phyloP scores from a whole-genome alignment of 2,113 vertebrate species.

The Lepus timidus region DNA sequence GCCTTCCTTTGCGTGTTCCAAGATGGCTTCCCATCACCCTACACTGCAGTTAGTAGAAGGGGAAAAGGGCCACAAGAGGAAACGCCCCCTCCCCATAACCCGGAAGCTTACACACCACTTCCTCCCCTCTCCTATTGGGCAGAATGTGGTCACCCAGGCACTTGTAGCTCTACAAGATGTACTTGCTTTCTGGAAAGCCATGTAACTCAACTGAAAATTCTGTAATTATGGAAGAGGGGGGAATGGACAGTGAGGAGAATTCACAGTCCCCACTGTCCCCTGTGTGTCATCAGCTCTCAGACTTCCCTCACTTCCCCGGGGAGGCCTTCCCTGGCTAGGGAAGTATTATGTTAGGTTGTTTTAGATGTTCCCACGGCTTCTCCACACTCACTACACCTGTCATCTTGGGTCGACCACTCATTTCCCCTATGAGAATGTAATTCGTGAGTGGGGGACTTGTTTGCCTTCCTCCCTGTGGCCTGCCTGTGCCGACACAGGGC shows the following conservation, averaged over 20 bases:
- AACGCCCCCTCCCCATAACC: not conserved
- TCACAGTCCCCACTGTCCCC: not conserved
- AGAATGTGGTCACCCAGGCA: not conserved
- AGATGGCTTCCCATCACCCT: not conserved
- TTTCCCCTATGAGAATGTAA: not conserved
- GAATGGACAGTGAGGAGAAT: not conserved
- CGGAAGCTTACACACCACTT: not conserved
- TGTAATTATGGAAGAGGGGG: not conserved
- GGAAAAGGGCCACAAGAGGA: not conserved
- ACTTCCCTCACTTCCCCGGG: not conserved
- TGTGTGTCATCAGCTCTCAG: not conserved
- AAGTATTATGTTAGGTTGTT: not conserved
- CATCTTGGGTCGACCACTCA: not conserved
- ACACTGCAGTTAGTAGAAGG: not conserved
- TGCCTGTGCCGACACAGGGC: not conserved
- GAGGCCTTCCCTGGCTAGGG: not conserved
- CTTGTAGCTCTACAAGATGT: not conserved
- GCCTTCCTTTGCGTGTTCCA: not conserved
- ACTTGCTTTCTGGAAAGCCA: constrained; percentile 7
- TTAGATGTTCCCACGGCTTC: not conserved
- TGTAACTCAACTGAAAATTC: not conserved
- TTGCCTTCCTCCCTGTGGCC: not conserved
- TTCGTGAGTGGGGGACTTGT: not conserved
- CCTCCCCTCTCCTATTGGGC: not conserved
- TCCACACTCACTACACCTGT: not conserved